phyloP scores from a whole-genome alignment of 1,140 invertebrate genomes.

The Drosophila insularis region DNA sequence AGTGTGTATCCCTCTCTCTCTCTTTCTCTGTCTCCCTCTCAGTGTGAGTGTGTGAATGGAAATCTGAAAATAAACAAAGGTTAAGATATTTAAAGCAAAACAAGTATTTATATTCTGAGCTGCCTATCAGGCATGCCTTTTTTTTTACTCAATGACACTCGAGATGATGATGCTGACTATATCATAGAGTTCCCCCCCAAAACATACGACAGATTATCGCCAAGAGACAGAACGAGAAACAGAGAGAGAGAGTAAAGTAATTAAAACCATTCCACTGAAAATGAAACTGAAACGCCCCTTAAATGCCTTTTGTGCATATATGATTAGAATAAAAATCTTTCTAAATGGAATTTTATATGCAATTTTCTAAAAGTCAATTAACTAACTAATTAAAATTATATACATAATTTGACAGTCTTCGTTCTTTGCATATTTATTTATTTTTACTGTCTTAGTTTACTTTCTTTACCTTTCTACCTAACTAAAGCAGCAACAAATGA shows the following conservation, averaged over 20 bases:
- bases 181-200: slow-evolving; percentile 13
- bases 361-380: neutral
- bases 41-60: neutral
- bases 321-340: neutral
- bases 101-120: neutral
- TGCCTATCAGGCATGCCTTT: neutral
- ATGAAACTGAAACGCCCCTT: slow-evolving; percentile 40
- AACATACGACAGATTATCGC: slow-evolving; percentile 3
- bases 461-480: neutral
- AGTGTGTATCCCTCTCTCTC: too few species aligned
- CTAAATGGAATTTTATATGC: neutral
- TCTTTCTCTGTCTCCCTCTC: too few species aligned
- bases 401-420: neutral
- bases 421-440: neutral
- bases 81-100: neutral
- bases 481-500: neutral
- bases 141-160: slow-evolving; percentile 3
- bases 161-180: neutral
- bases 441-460: neutral
- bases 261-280: slow-evolving; percentile 40
- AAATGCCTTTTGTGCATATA: neutral
- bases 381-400: neutral
- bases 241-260: slow-evolving; percentile 16
- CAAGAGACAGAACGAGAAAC: neutral
- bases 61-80: slow-evolving; percentile 1